Conservation (phyloP, 2,888 invertebrate species). For the Gymnocheta viridis region DNA sequence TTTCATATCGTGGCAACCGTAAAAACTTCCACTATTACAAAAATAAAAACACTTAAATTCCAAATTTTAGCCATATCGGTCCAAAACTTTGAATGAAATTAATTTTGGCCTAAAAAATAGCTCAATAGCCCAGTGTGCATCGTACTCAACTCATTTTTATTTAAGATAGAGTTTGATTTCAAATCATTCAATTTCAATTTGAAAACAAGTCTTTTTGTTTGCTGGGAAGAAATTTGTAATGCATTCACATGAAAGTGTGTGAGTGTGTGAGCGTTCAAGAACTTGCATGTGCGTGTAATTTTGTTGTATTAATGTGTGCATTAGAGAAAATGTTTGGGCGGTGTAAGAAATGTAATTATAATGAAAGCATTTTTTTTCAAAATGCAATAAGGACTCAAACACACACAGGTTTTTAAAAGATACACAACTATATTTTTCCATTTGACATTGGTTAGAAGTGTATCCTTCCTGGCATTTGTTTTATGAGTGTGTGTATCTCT, state of each 20-base stretch:
- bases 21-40: too few species aligned
- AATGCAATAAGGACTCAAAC: constrained; percentile 30
- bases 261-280: background rate
- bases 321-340: constrained; percentile 54
- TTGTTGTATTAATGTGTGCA: constrained; percentile 13
- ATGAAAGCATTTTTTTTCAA: constrained; percentile 57
- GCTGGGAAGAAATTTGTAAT: constrained; percentile 54
- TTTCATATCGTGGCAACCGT: too few species aligned
- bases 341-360: constrained; percentile 66
- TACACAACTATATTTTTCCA: background rate
- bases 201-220: too few species aligned
- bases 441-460: constrained; percentile 45
- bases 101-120: too few species aligned
- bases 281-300: constrained; percentile 8
- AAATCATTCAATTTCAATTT: too few species aligned
- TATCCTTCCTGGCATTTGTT: background rate
- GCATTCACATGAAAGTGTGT: constrained; percentile 38
- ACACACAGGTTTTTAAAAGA: background rate
- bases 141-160: too few species aligned
- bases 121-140: too few species aligned
- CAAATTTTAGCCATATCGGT: too few species aligned
- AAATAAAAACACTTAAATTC: too few species aligned
- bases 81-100: too few species aligned
- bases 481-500: background rate
- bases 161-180: too few species aligned